A percentile compares a stretch with the other conserved stretches of the same genome.
These are phyloP conservation scores for Pangasius macronema DNA, from an alignment of 2,797 vertebrate species.

Conservation along the genomic window DNA sequence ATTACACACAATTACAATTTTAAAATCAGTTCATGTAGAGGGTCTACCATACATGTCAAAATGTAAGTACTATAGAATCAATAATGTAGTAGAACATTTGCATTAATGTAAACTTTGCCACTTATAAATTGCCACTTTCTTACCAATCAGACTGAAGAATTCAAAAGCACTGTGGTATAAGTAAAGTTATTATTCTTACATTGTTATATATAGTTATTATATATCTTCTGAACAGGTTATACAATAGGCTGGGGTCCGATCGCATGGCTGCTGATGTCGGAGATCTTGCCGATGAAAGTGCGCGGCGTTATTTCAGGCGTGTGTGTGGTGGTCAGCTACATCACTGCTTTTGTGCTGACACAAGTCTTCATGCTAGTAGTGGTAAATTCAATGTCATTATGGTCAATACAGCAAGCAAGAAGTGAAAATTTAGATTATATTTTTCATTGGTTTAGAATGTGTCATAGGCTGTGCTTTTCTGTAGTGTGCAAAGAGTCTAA, in stretches of 20 bases:
- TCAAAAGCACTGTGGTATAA: not conserved
- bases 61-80: not conserved
- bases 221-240: constrained; percentile 76
- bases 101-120: not conserved
- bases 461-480: not conserved
- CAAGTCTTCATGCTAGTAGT: constrained; percentile 80
- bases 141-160: not conserved
- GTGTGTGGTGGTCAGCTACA: constrained; percentile 90
- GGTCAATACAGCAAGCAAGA: not conserved
- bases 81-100: not conserved
- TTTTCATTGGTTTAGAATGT: not conserved
- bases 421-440: not conserved
- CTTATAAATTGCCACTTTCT: not conserved
- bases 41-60: not conserved
- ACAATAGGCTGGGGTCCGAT: constrained; percentile 97
- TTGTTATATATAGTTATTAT: no score
- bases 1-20: not conserved
- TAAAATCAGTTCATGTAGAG: not conserved
- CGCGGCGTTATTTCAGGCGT: constrained; percentile 87
- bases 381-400: constrained; percentile 66
- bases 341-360: constrained; percentile 87
- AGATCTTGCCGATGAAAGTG: constrained; percentile 87
- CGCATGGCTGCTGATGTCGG: constrained; percentile 96
- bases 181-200: not conserved
- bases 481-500: not conserved